These are phyloP conservation scores for Andrena minutula DNA, from an alignment of 2,888 invertebrate species.

Conservation along the genomic window DNA sequence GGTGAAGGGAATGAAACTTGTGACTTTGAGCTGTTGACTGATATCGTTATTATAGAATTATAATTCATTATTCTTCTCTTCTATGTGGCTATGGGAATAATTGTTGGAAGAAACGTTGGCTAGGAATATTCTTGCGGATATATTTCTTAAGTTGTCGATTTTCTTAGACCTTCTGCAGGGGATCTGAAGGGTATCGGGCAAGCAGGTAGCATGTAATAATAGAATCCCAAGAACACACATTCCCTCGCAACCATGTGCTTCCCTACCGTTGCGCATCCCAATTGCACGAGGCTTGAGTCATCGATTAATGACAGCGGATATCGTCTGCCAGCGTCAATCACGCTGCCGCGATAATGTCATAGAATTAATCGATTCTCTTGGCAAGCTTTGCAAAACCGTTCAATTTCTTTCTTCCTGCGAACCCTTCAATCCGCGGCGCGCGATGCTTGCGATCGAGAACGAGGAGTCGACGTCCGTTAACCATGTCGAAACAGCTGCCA, in stretches of 20 bases:
- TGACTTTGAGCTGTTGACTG: too few relatives aligned
- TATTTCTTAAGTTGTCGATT: too few relatives aligned
- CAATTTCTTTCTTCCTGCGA: not conserved
- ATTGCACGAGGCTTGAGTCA: not conserved
- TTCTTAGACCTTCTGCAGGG: too few relatives aligned
- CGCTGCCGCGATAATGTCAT: constrained; percentile 6
- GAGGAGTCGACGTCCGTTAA: constrained; percentile 4
- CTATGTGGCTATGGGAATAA: too few relatives aligned
- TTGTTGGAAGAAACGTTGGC: too few relatives aligned
- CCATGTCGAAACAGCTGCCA: constrained; percentile 17
- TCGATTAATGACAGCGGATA: constrained; percentile 20
- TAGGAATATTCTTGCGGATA: too few relatives aligned
- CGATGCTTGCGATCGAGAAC: constrained; percentile 7
- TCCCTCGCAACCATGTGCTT: not conserved
- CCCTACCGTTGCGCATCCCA: not conserved
- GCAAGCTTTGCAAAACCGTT: constrained; percentile 2
- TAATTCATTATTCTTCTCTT: too few relatives aligned
- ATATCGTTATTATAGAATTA: too few relatives aligned
- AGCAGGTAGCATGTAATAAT: not conserved
- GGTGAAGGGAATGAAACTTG: too few relatives aligned
- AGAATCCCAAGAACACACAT: not conserved
- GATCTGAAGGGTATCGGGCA: not conserved
- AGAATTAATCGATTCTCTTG: constrained; percentile 17
- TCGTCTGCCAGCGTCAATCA: constrained; percentile 4
- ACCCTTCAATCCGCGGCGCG: not conserved